These are phyloP conservation scores for Phylloscopus trochiloides DNA, from an alignment of 2,113 vertebrate genomes.

Conservation along the genomic window DNA sequence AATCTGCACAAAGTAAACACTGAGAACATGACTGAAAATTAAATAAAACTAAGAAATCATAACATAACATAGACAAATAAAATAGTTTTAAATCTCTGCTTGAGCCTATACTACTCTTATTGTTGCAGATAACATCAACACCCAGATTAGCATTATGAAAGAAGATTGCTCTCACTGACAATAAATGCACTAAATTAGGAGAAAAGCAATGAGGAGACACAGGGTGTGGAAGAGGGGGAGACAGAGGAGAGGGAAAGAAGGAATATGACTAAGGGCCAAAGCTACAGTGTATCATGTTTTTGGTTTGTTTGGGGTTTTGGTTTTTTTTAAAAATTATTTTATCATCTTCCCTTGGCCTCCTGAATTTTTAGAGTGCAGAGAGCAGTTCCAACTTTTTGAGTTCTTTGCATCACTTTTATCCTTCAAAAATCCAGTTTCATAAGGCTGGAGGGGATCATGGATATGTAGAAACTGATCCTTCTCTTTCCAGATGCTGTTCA, in stretches of 20 bases:
- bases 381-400: not conserved
- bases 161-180: not conserved
- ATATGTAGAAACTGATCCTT: not conserved
- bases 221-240: not conserved
- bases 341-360: not conserved
- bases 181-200: not conserved
- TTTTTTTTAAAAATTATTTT: not conserved
- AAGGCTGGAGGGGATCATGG: not conserved
- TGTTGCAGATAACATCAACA: not conserved
- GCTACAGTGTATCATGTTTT: not conserved
- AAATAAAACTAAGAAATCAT: not conserved
- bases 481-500: not conserved
- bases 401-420: not conserved
- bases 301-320: not conserved
- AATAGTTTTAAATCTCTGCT: not conserved
- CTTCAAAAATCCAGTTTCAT: not conserved
- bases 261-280: not conserved
- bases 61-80: not conserved
- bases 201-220: not conserved
- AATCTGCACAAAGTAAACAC: not conserved
- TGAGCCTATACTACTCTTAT: not conserved
- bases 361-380: not conserved
- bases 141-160: not conserved
- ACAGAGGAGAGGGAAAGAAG: not conserved
- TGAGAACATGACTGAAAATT: not conserved